Percentiles rank a stretch among this genome's conserved stretches.
Evolutionary conservation across 2,113 vertebrate genomes (phyloP).

Genomic region (Tauraco erythrolophus): DNA sequence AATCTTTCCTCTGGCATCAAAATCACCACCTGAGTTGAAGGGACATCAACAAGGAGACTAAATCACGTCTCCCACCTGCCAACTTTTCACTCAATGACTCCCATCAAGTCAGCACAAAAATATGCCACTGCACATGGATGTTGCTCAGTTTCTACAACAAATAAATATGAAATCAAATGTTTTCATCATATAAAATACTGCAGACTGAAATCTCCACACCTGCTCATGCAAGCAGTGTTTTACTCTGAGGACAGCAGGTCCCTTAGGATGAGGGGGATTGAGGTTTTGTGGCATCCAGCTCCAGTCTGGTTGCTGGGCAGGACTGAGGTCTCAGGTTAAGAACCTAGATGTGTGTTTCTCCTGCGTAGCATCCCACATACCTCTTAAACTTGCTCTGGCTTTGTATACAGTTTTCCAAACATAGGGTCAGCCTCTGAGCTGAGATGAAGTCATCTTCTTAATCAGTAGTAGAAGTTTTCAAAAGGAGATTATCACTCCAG

Average conservation of each 20-base stretch:
- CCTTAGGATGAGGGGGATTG: neutral
- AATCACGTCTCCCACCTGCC: neutral
- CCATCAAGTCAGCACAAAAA: neutral
- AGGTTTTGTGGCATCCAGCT: neutral
- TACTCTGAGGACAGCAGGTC: neutral
- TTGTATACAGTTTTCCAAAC: neutral
- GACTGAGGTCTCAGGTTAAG: neutral
- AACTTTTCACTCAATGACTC: neutral
- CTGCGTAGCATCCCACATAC: neutral
- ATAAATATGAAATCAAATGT: neutral
- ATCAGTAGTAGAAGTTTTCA: neutral
- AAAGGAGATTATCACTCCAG: neutral
- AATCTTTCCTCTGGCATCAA: conserved; percentile 15
- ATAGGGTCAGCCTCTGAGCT: neutral
- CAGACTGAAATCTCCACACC: neutral
- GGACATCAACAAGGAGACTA: neutral
- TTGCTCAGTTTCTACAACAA: conserved; percentile 32
- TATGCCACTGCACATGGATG: neutral
- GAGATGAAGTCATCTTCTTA: neutral
- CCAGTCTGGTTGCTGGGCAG: neutral
- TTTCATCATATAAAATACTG: neutral
- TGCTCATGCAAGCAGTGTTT: neutral
- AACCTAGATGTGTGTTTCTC: neutral
- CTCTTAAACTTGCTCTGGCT: neutral
- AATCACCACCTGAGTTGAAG: neutral